Evolutionary conservation across 1,140 invertebrate species (phyloP), one percentile per base, ranked within the genome.

Genomic region (Hylaeus anthracinus): DNA sequence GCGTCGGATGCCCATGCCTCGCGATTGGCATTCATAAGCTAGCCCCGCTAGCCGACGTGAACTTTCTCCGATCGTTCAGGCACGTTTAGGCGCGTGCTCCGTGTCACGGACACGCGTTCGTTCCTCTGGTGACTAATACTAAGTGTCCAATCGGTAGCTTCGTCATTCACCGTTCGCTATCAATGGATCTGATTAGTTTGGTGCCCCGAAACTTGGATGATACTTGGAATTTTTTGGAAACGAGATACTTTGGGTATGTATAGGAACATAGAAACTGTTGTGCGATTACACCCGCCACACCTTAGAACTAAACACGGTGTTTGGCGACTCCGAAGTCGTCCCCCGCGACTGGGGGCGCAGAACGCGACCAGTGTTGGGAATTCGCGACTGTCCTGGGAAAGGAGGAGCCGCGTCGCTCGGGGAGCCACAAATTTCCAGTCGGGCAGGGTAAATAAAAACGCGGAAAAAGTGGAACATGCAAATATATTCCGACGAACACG

Each of bases 381-480:
- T 75, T 81, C 83, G 72, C 60, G 63, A 75, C 37, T 45, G 26
- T 53, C 58, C 15, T 37, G 9, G 51, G n/a, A 1, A 43, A 43
- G 41, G 10, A 48, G n/a, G 53, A 26, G 69, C 45, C 72, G 61
- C 63, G 77, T 5, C 60, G 51, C 63, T 72, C 66, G 64, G 60
- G 72, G 55, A 67, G 71, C 82, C 82, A 67, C 85, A 84, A 87
- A 87, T 87, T 87, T 82, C 79, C 75, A 65, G 45, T 5, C 51
- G 71, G 39, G 69, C 70, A 72, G 72, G 55, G 79, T 81, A 83
- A 87, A 87, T 87, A 87, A 86, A 87, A 81, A 87, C 69, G 85
- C 72, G 72, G 64, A 81, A 87, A 87, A 87, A 87, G 79, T 82
- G 79, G 79, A 87, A 69, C 85, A 84, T 86, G 85, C 86, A 87